Base-by-base conservation (phyloP, 30 jellyfish, hydroid and myxozoan species). In the Turritopsis dohrnii region DNA sequence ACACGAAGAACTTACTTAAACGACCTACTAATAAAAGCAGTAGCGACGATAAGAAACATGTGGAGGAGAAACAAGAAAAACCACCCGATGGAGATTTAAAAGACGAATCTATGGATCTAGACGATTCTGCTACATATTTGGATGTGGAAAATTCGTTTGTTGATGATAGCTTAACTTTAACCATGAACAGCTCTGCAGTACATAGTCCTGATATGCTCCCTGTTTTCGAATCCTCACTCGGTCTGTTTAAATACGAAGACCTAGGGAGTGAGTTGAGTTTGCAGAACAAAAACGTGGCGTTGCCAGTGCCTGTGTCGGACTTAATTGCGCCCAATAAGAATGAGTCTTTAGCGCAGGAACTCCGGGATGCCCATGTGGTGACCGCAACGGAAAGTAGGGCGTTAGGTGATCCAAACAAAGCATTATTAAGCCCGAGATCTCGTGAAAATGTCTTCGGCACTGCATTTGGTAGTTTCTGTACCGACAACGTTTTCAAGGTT, bases 241-340 rank as follows among this genome's bases (percentile, higher is more conserved):
- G 24, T 17, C 52, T 52, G 65, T 23, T n/a, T n/a, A 80, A 80
- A 8, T 80, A 80, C 52, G 65, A 53, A 18, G 84, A 80, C 26
- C 79, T 80, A 18, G 87, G 87, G 16, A 80, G 87, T 52, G 87
- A 81, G 18, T 52, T 80, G 41, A 80, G 87, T 29, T 24, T 80
- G 19, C 79, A 41, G 65, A 27, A 25, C 53, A 65, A 77, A 22
- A 53, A 60, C 22, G 71, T 77, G 16, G 52, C 31, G 23, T 31
- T 26, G 7, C 29, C 72, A 29, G 21, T 28, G 19, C 4, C 71
- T 26, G 82, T 71, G 13, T 23, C 21, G 21, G 65, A 80, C 28
- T 52, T 80, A 20, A 19, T 21, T 23, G 52, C 87, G 0, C 77
- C 83, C 21, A 18, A 27, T 17, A 80, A 80, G 7, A 54, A 27